Conservation (phyloP, 2,113 vertebrate genomes). For the Sciurus niger region DNA sequence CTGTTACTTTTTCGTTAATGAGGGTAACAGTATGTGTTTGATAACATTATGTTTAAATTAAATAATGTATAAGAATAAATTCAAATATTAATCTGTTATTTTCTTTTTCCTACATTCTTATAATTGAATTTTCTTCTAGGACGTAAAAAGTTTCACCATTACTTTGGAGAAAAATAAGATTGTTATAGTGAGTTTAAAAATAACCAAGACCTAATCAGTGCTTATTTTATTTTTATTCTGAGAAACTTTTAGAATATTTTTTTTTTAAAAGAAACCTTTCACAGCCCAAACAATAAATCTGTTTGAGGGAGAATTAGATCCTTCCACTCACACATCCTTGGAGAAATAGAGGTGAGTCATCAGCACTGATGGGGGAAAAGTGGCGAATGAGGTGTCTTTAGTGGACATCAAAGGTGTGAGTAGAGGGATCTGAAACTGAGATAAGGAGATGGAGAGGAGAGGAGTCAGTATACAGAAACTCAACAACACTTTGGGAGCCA, state of each 20-base stretch:
- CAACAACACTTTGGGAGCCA: neutral
- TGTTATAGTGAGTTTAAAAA: neutral
- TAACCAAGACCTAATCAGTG: neutral
- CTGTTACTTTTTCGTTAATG: neutral
- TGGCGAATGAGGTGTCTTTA: too few relatives aligned
- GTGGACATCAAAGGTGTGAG: neutral
- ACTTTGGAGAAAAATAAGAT: neutral
- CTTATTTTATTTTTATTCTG: neutral
- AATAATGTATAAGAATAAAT: neutral
- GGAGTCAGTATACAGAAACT: neutral
- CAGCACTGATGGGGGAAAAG: neutral
- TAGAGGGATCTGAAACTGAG: neutral
- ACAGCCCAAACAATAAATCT: neutral
- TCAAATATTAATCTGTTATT: neutral
- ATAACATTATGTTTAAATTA: neutral
- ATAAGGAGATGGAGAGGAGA: neutral
- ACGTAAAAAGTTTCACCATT: neutral
- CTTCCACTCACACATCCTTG: neutral
- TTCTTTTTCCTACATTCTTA: neutral
- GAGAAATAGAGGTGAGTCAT: neutral
- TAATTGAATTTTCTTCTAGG: neutral
- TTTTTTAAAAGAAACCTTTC: neutral
- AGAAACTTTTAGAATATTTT: neutral
- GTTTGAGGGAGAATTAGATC: neutral
- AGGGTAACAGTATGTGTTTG: neutral